A percentile compares a stretch with the other conserved stretches of the same genome.
Evolutionary conservation across 2,113 vertebrate species (phyloP).

Genomic region (Mesocricetus auratus): DNA sequence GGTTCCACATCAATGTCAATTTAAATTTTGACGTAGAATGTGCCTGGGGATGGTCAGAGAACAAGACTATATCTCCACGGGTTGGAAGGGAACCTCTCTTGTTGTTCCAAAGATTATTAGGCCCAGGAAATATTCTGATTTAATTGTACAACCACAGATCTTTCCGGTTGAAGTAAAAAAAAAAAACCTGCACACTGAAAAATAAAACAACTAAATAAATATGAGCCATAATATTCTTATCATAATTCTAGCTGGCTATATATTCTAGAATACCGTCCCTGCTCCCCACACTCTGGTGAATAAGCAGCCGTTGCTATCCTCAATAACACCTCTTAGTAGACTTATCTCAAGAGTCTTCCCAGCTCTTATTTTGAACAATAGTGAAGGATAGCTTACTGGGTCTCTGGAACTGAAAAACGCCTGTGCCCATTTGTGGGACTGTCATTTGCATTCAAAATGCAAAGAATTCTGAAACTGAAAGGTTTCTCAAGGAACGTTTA

Average conservation of each 20-base stretch:
- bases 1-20: slow-evolving; percentile 21
- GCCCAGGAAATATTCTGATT: slow-evolving; percentile 1
- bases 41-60: not conserved
- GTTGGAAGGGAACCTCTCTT: not conserved
- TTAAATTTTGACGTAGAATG: slow-evolving; percentile 57
- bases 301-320: not conserved
- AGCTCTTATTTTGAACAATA: not conserved
- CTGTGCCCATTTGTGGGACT: not conserved
- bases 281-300: not conserved
- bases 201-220: slow-evolving; percentile 50
- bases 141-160: not conserved
- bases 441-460: not conserved
- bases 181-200: not conserved
- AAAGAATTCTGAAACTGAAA: slow-evolving; percentile 7
- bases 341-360: slow-evolving; percentile 31
- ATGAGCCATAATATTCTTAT: slow-evolving; percentile 15
- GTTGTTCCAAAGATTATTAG: not conserved
- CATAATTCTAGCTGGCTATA: not conserved
- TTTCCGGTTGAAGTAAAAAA: not conserved
- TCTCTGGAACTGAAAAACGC: not conserved
- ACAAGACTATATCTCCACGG: not conserved
- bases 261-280: not conserved
- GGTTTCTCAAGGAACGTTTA: not conserved
- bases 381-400: not conserved
- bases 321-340: slow-evolving; percentile 36